Conservation (phyloP, 2,797 vertebrate genomes). For the Diceros bicornis region DNA sequence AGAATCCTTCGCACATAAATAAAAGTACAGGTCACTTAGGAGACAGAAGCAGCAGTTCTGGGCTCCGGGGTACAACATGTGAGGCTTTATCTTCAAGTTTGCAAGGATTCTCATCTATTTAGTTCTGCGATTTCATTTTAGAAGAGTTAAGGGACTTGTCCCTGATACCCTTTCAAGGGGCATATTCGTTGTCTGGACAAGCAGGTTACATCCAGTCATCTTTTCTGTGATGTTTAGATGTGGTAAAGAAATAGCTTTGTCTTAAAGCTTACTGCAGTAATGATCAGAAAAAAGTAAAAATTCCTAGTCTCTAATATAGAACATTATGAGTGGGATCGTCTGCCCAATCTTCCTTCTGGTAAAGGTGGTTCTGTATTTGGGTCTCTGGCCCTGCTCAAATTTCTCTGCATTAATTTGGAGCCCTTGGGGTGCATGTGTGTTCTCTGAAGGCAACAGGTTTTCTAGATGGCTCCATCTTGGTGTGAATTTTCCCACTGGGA, state of each 20-base stretch:
- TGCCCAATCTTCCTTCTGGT: rapidly evolving
- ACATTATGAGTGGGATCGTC: rapidly evolving
- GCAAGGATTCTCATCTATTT: rapidly evolving
- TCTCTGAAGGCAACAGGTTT: not conserved
- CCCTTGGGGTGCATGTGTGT: rapidly evolving
- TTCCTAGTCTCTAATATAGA: not conserved
- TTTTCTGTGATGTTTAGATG: not conserved
- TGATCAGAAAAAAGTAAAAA: no score
- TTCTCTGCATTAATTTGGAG: no score
- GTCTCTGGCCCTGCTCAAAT: not conserved
- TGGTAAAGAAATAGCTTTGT: no score
- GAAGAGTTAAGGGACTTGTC: not conserved
- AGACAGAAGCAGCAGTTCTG: rapidly evolving
- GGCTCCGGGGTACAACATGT: no score
- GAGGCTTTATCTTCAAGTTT: not conserved
- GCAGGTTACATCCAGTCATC: rapidly evolving
- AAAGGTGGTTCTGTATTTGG: rapidly evolving
- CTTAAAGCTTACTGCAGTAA: not conserved
- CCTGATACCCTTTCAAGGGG: not conserved
- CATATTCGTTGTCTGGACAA: rapidly evolving
- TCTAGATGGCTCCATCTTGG: not conserved
- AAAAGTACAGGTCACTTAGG: rapidly evolving
- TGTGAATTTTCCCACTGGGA: not conserved
- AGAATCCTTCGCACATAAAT: not conserved
- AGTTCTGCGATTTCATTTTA: rapidly evolving